These are phyloP conservation scores for Vultur gryphus DNA, from an alignment of 2,797 vertebrate species.

Conservation along the genomic window DNA sequence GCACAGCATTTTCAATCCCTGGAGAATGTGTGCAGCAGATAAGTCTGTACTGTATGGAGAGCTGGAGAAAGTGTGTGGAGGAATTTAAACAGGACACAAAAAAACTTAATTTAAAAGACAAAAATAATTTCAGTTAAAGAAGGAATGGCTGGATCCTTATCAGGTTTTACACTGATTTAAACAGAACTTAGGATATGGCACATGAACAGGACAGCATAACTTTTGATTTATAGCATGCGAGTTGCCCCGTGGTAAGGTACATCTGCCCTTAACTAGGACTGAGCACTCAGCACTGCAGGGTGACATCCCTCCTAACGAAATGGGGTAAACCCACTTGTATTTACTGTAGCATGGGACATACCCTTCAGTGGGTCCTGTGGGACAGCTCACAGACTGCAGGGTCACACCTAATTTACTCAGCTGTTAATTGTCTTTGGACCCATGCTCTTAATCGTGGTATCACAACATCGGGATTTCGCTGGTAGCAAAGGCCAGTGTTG, in stretches of 20 bases:
- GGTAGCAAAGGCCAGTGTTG: not conserved
- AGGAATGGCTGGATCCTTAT: not conserved
- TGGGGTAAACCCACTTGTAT: not conserved
- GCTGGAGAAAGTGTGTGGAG: not conserved
- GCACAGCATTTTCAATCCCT: not conserved
- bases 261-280: not conserved
- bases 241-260: not conserved
- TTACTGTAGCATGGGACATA: not conserved
- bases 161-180: not conserved
- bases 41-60: not conserved
- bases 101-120: not conserved
- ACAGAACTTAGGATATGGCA: not conserved
- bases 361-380: not conserved
- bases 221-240: not conserved
- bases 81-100: not conserved
- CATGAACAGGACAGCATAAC: not conserved
- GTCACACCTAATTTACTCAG: not conserved
- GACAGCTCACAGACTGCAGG: not conserved
- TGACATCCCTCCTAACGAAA: not conserved
- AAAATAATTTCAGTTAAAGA: not conserved
- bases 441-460: fast-evolving
- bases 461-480: not conserved
- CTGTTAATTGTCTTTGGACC: not conserved
- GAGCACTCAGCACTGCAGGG: not conserved
- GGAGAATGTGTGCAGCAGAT: slow-evolving; percentile 8